phyloP scores from a whole-genome alignment of 2,113 vertebrate genomes.

The Clarias macrocephalus region DNA sequence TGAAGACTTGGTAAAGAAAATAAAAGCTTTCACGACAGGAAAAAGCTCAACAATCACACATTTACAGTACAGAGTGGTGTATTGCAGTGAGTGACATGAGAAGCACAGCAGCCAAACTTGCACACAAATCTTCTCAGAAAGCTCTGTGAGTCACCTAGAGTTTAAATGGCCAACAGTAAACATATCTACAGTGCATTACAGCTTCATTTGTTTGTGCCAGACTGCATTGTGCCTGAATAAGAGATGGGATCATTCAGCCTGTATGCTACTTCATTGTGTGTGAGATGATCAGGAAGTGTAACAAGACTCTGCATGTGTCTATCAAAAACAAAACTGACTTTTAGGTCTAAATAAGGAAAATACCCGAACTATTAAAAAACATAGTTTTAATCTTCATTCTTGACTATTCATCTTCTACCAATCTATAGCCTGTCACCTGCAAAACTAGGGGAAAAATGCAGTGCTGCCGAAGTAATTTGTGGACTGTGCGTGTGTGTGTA shows the following conservation, averaged over 20 bases:
- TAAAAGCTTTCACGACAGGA: background rate
- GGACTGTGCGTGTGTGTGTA: background rate
- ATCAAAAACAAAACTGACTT: background rate
- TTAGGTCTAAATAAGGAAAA: background rate
- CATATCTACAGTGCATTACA: constrained; percentile 21
- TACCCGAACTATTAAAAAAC: background rate
- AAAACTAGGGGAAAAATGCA: background rate
- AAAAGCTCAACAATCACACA: background rate
- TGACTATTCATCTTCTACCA: background rate
- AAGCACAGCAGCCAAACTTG: background rate
- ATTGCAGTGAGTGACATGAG: no score
- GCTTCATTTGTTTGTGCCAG: constrained; percentile 41
- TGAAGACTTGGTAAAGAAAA: background rate
- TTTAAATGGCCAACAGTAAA: constrained; percentile 36
- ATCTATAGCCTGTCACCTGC: constrained; percentile 13
- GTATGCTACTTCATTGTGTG: constrained; percentile 84
- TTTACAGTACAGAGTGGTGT: background rate
- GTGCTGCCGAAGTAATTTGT: constrained; percentile 29
- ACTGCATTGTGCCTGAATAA: constrained; percentile 74
- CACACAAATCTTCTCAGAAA: constrained; percentile 22
- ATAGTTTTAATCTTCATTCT: background rate
- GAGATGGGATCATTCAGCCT: constrained; percentile 69
- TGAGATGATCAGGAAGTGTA: constrained; percentile 64
- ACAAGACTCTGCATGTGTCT: constrained; percentile 10
- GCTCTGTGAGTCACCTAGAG: background rate